Conservation (phyloP, 1,140 invertebrate species). For the Pogonognathellus flavescens region DNA sequence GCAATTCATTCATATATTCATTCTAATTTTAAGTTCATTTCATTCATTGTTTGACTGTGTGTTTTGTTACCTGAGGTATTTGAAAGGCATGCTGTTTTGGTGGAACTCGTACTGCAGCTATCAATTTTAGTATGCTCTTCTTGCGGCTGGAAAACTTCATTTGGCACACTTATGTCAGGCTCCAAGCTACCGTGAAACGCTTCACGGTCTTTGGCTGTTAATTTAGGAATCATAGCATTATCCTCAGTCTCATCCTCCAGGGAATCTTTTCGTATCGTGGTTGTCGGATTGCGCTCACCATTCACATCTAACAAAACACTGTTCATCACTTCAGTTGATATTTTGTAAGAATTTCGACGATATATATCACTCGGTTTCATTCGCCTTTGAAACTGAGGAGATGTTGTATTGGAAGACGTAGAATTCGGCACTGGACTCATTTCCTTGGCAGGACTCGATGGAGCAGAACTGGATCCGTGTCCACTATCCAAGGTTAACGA, state of each 20-base stretch:
- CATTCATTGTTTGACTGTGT: neutral
- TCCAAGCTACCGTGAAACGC: constrained; percentile 18
- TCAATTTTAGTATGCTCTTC: constrained; percentile 3
- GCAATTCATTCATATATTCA: too few species aligned
- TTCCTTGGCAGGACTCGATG: constrained; percentile 63
- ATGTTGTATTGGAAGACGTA: constrained; percentile 7
- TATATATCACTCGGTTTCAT: constrained; percentile 25
- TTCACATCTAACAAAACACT: constrained; percentile 21
- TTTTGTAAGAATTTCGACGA: constrained; percentile 14
- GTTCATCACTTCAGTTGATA: constrained; percentile 45
- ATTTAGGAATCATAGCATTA: constrained; percentile 15
- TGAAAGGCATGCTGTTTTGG: neutral
- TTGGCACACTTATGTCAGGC: constrained; percentile 55
- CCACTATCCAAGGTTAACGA: constrained; percentile 57
- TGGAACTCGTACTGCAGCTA: constrained; percentile 1
- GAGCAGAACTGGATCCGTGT: constrained; percentile 55
- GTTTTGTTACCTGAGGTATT: neutral
- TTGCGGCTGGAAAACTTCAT: constrained; percentile 56
- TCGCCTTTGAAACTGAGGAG: constrained; percentile 3
- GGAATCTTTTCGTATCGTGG: constrained; percentile 51
- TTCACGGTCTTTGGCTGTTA: constrained; percentile 10
- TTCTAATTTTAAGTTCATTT: too few species aligned
- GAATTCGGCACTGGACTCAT: constrained; percentile 59
- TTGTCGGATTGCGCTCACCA: neutral
- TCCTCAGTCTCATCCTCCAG: constrained; percentile 56